phyloP scores from a whole-genome alignment of 2,888 invertebrate species.

The Lycophotia porphyrea region DNA sequence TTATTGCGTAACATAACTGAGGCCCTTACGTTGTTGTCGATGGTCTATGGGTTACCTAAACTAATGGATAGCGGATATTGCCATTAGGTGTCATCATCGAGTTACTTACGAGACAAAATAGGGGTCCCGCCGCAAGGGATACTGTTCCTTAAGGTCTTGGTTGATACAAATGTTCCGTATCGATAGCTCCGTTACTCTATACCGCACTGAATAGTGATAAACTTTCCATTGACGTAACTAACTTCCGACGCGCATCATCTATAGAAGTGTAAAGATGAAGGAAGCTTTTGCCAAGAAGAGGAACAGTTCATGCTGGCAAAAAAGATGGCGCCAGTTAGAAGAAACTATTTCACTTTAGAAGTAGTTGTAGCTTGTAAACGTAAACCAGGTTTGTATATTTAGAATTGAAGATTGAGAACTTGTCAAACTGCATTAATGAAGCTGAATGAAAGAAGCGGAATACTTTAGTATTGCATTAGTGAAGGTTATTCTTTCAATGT shows the following conservation, averaged over 20 bases:
- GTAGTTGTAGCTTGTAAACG: neutral
- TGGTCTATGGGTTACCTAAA: neutral
- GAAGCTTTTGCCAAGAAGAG: neutral
- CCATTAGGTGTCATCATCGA: neutral
- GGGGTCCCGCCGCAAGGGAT: neutral
- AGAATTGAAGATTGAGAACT: neutral
- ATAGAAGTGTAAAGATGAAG: neutral
- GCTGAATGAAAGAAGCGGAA: too few species aligned
- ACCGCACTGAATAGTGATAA: too few species aligned
- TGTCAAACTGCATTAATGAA: too few species aligned
- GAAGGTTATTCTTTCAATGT: neutral
- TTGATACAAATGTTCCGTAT: neutral
- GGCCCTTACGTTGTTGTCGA: neutral
- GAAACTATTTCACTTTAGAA: neutral
- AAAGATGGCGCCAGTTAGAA: neutral
- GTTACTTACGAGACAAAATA: neutral
- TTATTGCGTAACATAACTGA: constrained; percentile 1
- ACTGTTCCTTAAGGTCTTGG: neutral
- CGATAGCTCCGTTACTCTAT: neutral
- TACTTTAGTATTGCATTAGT: neutral
- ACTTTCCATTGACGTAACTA: constrained; percentile 3
- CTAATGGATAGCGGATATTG: constrained; percentile 20
- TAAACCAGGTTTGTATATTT: neutral
- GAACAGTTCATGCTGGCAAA: neutral
- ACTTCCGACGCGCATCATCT: neutral